Percentiles rank a stretch among this genome's conserved stretches.
These are phyloP conservation scores for Eulemur macaco DNA, from an alignment of 2,113 vertebrate species.

Conservation along the genomic window DNA sequence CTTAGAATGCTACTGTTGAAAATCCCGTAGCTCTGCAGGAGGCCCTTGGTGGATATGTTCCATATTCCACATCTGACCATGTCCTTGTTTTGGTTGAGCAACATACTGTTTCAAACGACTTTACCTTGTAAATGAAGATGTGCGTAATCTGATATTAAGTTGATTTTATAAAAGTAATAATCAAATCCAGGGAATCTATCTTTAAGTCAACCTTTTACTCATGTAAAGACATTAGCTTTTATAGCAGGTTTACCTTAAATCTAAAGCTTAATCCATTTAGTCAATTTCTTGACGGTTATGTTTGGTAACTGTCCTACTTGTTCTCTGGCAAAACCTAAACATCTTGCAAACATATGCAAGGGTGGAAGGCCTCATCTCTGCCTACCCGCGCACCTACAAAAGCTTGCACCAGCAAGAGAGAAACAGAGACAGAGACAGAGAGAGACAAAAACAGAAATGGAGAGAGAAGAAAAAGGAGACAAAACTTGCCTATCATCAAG, in stretches of 20 bases:
- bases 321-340: neutral
- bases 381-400: neutral
- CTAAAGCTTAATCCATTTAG: neutral
- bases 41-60: neutral
- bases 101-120: neutral
- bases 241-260: neutral
- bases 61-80: neutral
- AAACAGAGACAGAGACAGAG: neutral
- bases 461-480: neutral
- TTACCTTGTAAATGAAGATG: neutral
- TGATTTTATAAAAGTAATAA: constrained; percentile 2
- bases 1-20: neutral
- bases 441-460: neutral
- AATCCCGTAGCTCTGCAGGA: neutral
- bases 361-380: neutral
- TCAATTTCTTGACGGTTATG: neutral
- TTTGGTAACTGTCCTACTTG: neutral
- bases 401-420: neutral
- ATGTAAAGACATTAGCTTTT: neutral
- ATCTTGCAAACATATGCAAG: neutral
- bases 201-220: neutral
- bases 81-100: neutral
- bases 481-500: neutral
- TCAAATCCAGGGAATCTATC: neutral
- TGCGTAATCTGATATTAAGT: neutral